Evolutionary conservation across 2,797 vertebrate genomes (phyloP).

Genomic region (Pitangus sulphuratus): DNA sequence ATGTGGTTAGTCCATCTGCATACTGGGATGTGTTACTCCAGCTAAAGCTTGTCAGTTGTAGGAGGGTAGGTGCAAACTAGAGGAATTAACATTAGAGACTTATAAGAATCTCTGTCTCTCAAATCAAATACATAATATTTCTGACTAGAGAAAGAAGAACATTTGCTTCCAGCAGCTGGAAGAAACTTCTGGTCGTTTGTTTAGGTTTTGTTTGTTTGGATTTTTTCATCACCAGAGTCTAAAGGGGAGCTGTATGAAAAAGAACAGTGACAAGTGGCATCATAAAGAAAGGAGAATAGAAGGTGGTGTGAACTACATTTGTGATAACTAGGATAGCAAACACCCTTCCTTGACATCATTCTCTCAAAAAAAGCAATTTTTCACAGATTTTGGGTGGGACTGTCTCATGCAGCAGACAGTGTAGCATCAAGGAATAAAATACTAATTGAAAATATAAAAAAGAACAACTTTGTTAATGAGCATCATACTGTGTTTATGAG

Average conservation of each 20-base stretch:
- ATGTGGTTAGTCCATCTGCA: neutral
- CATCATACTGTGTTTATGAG: neutral
- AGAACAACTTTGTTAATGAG: neutral
- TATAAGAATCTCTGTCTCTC: neutral
- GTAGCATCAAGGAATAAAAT: neutral
- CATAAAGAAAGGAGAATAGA: neutral
- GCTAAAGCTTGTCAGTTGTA: neutral
- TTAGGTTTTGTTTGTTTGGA: neutral
- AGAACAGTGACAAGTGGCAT: neutral
- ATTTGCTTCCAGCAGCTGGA: neutral
- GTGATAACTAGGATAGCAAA: neutral
- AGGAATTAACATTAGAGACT: neutral
- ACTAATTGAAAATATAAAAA: neutral
- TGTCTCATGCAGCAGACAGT: neutral
- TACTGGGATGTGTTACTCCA: neutral
- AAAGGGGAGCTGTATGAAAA: neutral
- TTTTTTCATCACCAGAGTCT: neutral
- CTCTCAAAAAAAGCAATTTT: neutral
- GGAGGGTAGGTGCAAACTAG: neutral
- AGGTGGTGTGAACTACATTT: neutral
- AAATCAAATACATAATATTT: neutral
- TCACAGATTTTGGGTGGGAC: neutral
- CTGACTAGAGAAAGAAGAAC: neutral
- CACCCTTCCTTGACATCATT: neutral
- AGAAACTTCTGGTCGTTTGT: neutral